These are phyloP conservation scores for Ginglymostoma cirratum DNA, from an alignment of 2,113 vertebrate genomes.

Conservation along the genomic window DNA sequence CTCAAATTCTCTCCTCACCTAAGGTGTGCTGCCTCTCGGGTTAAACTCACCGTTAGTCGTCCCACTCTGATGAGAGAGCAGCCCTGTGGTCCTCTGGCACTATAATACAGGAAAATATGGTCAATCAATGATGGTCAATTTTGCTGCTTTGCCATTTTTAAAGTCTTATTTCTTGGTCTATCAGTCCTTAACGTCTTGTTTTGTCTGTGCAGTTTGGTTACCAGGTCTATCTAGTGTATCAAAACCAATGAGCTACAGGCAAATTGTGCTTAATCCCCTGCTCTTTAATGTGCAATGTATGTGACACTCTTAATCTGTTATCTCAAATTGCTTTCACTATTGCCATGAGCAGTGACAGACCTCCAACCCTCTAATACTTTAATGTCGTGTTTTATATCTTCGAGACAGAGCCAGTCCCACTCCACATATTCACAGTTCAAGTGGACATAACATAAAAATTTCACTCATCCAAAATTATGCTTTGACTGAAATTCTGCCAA, in stretches of 20 bases:
- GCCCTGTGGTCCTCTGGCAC: too few species aligned
- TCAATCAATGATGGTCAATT: not conserved
- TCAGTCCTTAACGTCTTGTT: not conserved
- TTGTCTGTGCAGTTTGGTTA: not conserved
- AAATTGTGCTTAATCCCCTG: not conserved
- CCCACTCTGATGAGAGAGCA: too few species aligned
- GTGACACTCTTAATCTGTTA: conserved; percentile 3
- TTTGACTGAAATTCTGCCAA: not conserved
- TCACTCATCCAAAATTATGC: not conserved
- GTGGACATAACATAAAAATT: not conserved
- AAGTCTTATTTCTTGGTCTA: not conserved
- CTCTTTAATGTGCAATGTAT: not conserved
- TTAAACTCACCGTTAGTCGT: too few species aligned
- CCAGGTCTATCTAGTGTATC: not conserved
- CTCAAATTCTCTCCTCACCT: too few species aligned
- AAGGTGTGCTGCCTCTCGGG: too few species aligned
- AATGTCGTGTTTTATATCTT: not conserved
- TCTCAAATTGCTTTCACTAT: not conserved
- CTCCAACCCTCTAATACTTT: not conserved
- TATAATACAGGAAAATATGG: too few species aligned
- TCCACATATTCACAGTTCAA: not conserved
- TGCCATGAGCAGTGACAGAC: not conserved
- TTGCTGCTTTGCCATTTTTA: not conserved
- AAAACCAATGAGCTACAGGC: not conserved
- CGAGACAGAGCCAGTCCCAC: not conserved